Base-by-base conservation (phyloP, 1,140 invertebrate genomes). In the Drosophila truncata region DNA sequence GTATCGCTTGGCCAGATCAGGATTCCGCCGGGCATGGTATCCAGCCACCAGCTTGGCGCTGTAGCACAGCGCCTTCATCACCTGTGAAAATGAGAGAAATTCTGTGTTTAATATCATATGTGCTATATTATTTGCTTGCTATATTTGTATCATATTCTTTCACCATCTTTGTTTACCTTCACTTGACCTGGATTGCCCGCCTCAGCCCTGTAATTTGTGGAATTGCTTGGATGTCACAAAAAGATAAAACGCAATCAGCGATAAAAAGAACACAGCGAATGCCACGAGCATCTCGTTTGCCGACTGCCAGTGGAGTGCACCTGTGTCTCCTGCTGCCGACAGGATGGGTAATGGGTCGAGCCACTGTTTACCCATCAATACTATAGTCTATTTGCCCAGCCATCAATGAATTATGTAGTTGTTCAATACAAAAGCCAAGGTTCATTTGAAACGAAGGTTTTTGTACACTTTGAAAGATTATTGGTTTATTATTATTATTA, bases 51-150 rank as follows among this genome's bases (percentile, higher is more conserved):
- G 92, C 83, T 96, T 95, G 29, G 95, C 93, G 29, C 93, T 93
- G 82, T 97, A 97, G 52, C 95, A 96, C 29, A 96, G 91, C 37
- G 95, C 94, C 83, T 96, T 94, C 42, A 97, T 93, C 18, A 96
- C 90, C 94, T 95, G 64, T 2, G 87, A 70, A 23, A 31, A 23
- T 1, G 13, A 31, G 11, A 25, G 20, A 46, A 52, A 44, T 18
- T 54, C 16, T 39, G 18, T 70, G 29, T 33, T 61, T 27, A 54
- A 54, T 47, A 39, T 50, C 23, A n/a, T 72, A 13, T 13, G 14
- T 18, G 6, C 16, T 9, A 14, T 18, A 20, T 52, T 29, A 49
- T n/a, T 10, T 23, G n/a, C n/a, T n/a, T 42, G 10, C 6, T 29
- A 20, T 46, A 44, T 29, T 29, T 58, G 20, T 16, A 23, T 13